Evolutionary conservation across 2,888 invertebrate genomes (phyloP).

Genomic region (Paralinhomoeus sp.): DNA sequence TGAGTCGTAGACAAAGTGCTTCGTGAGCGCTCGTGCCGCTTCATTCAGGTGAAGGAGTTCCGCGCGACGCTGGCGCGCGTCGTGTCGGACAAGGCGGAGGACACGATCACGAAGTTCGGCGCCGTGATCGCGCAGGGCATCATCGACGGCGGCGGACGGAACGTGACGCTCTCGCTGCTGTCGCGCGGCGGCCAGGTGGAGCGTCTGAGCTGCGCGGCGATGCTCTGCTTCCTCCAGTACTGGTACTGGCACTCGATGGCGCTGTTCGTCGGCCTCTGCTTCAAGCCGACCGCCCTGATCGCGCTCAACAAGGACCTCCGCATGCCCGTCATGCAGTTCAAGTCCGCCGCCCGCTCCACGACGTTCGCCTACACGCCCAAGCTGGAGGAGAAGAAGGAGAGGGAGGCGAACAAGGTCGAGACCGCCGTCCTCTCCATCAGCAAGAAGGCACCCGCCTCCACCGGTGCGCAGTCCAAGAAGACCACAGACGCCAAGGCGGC

Average conservation of each 20-base stretch:
- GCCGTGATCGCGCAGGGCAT: constrained; percentile 54
- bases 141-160: constrained; percentile 43
- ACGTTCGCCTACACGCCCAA: constrained; percentile 87
- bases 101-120: constrained; percentile 97
- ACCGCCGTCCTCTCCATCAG: constrained; percentile 92
- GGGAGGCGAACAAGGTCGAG: constrained; percentile 90
- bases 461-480: constrained; percentile 11
- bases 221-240: constrained; percentile 88
- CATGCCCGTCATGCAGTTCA: constrained; percentile 55
- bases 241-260: constrained; percentile 99
- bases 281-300: constrained; percentile 82
- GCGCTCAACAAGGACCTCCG: constrained; percentile 66
- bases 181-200: constrained; percentile 45
- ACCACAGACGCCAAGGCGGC: too few species aligned
- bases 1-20: too few species aligned
- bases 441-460: too few species aligned
- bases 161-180: constrained; percentile 79
- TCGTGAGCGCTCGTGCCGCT: too few species aligned
- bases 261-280: constrained; percentile 78
- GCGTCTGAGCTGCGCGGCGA: constrained; percentile 85
- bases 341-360: constrained; percentile 77
- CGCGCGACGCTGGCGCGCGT: constrained; percentile 82
- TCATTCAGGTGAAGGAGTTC: constrained; percentile 77
- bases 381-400: constrained; percentile 90
- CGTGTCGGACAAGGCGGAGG: constrained; percentile 92